Evolutionary conservation across 2,888 invertebrate genomes (phyloP), one percentile per base, ranked within the genome.

Genomic region (Sepioteuthis lessoniana): DNA sequence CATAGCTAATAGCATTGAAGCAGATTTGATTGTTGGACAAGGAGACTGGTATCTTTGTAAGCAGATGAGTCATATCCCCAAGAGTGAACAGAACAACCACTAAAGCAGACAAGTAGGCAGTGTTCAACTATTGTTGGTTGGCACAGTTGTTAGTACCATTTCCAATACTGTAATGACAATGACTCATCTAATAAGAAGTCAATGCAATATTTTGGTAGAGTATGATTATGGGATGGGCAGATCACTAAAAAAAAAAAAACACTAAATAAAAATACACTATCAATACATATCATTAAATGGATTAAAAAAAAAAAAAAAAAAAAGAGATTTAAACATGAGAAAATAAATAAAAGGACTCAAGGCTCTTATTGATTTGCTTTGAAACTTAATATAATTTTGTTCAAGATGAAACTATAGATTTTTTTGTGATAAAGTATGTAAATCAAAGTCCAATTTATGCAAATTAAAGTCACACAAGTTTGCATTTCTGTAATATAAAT

Each of bases 11-110:
- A 55, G 55, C 55, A 55, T 55, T 55, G 55, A 55, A 55, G 76
- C 76, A 76, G 76, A n/a, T 76, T 76, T 76, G 76, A 76, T 76
- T 76, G 76, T n/a, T 76, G n/a, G 76, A 76, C 76, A 76, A 76
- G 76, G n/a, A 76, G 76, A n/a, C 76, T 13, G 76, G 13, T n/a
- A 76, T 76, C 76, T 35, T 35, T 76, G n/a, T 76, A 16, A 76
- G 10, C n/a, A 76, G 76, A 76, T 76, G 76, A 76, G 76, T 76
- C 76, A 76, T 76, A n/a, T 76, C 76, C 76, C 76, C 76, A 76
- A 76, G 76, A 76, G 76, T 76, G 76, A 76, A n/a, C 76, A 76
- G 76, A n/a, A 8, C n/a, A 76, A 76, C 76, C 76, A 76, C n/a
- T 76, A 19, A 76, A n/a, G 76, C 76, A 35, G n/a, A 35, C 76